Evolutionary conservation across 2,888 invertebrate genomes (phyloP), one percentile per base, ranked within the genome.

Genomic region (Cecidostiba fungosa): DNA sequence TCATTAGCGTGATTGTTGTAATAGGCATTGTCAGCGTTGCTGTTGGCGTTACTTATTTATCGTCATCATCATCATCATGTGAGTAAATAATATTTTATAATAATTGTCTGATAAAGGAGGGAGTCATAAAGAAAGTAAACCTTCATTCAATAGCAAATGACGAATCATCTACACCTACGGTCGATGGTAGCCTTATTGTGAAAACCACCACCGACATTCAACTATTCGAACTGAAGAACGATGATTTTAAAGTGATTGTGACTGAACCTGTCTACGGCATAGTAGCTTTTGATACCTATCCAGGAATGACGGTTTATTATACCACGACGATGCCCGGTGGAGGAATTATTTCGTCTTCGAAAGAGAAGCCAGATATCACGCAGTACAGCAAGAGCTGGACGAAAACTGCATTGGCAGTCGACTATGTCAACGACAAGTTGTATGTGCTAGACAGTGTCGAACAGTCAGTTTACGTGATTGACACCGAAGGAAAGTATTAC

Each of bases 351-450:
- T 43, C 10, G 47, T 76, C 76, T 5, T 5, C 54, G 1, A 59
- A 59, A 23, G 36, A 39, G 5, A 43, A 62, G 3, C 39, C 66
- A 10, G 5, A 66, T 3, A 32, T 66, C n/a, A 14, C 66, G 14
- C 23, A 43, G 62, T 43, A 26, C 3, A 2, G 39, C 0, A 66
- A 10, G 5, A 16, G 43, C 3, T 77, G 77, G 66, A 66, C 62
- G 29, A 77, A 26, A 77, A 77, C 62, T 43, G 77, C 77, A 16
- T 12, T 77, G 23, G 77, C 77, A 3, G 66, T 77, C 0, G 77
- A 77, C n/a, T 23, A 23, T 19, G 5, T 36, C 1, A 66, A n/a
- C 39, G 26, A 43, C 12, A 66, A 66, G 16, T 1, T 77, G 19
- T 77, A 43, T 14, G 77, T 77, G 10, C 14, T 66, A 12, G 77